Percentiles rank a stretch among this genome's conserved stretches.
Evolutionary conservation across 2,797 vertebrate genomes (phyloP).

Genomic region (Ctenopoma multispine): DNA sequence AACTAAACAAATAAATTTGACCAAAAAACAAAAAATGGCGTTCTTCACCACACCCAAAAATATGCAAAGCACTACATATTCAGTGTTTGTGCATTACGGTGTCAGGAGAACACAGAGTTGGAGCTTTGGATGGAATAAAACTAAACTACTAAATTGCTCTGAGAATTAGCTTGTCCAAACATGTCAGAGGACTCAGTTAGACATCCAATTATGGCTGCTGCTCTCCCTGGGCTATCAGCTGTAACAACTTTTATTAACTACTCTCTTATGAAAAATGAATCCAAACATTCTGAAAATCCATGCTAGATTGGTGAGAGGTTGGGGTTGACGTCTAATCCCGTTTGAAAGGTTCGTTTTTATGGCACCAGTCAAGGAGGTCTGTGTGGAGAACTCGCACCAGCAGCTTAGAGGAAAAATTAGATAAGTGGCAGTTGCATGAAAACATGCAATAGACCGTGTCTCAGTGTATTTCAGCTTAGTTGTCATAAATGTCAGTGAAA

Average conservation of each 20-base stretch:
- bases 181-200: constrained; percentile 82
- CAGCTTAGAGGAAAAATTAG: constrained; percentile 58
- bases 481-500: constrained; percentile 55
- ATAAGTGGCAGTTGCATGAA: constrained; percentile 58
- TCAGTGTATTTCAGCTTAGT: constrained; percentile 39
- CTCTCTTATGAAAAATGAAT: constrained; percentile 78
- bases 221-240: constrained; percentile 74
- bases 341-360: constrained; percentile 53
- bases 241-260: constrained; percentile 79
- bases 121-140: constrained; percentile 71
- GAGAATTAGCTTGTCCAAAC: constrained; percentile 84
- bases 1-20: no score
- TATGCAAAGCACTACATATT: background rate
- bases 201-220: constrained; percentile 82
- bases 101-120: constrained; percentile 44
- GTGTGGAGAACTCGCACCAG: constrained; percentile 29
- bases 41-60: background rate
- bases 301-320: constrained; percentile 50
- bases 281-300: constrained; percentile 71
- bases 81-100: constrained; percentile 38
- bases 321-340: constrained; percentile 62
- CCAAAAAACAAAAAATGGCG: background rate
- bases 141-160: constrained; percentile 79
- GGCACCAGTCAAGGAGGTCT: constrained; percentile 33
- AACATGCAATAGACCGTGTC: constrained; percentile 47